Evolutionary conservation across 92 coral and sea anemone species (phyloP).

Genomic region (Virgularia gustaviana): DNA sequence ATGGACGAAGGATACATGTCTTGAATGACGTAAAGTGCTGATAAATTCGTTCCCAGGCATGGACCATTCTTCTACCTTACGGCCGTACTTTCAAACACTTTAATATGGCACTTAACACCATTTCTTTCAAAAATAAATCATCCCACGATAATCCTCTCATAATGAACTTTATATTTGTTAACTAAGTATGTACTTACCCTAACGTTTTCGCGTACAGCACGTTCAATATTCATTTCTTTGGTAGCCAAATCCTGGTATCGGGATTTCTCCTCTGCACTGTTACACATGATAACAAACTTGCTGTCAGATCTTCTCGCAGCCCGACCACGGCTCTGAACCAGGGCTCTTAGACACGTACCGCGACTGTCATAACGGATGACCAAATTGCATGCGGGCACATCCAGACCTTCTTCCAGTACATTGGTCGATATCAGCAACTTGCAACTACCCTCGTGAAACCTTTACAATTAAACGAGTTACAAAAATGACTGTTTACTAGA

Average conservation of each 20-base stretch:
- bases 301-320: conserved; percentile 87
- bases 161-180: too few relatives aligned
- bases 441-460: conserved; percentile 76
- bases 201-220: conserved; percentile 49
- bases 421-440: conserved; percentile 83
- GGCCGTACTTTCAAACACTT: too few relatives aligned
- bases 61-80: too few relatives aligned
- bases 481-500: not conserved
- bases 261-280: conserved; percentile 51
- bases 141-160: too few relatives aligned
- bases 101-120: too few relatives aligned
- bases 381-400: conserved; percentile 93
- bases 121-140: too few relatives aligned
- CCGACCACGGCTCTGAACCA: conserved; percentile 88
- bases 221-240: conserved; percentile 75
- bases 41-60: too few relatives aligned
- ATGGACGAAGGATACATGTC: too few relatives aligned
- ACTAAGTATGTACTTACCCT: not conserved
- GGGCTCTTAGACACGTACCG: conserved; percentile 55
- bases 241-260: conserved; percentile 55
- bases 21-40: too few relatives aligned
- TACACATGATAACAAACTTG: conserved; percentile 74
- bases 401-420: conserved; percentile 93
- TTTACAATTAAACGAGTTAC: conserved; percentile 37
- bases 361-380: conserved; percentile 90